Base-by-base conservation (phyloP, 2,797 vertebrate genomes). In the Tauraco hartlaubi region DNA sequence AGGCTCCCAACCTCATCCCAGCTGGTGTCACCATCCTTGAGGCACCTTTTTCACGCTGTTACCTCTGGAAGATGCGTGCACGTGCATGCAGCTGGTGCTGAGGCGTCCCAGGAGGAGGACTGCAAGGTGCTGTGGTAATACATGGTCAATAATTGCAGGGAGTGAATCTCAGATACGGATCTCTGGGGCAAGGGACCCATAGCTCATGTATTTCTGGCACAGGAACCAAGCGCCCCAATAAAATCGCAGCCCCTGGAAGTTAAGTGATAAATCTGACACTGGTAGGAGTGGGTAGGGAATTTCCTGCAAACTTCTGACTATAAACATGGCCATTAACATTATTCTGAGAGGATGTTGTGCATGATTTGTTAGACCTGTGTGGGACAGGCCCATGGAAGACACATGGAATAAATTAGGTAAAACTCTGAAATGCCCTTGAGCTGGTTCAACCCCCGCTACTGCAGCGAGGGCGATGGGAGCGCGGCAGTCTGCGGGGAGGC, bases 211-310 rank as follows among this genome's bases (percentile, higher is more conserved):
- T 69, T 94, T 67, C 62, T 91, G 88, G 48, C 74, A 73, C 4
- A 2, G 22, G 44, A 61, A 54, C n/a, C n/a, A 5, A 62, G 17
- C 20, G 21, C 59, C 64, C 51, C 46, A 55, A 16, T 49, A 49
- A 92, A 94, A 83, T 49, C 49, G 15, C 62, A 73, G 73, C 35
- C 54, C 63, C 75, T 71, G 68, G 13, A 80, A 64, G 35, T 41
- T 63, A 46, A 55, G 22, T 43, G 62, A 48, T 83, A 77, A 77
- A 44, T 54, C 39, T 69, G 58, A 23, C 8, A 2, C 66, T 35
- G 28, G 43, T 46, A 79, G 87, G 58, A 67, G 76, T 55, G 79
- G 61, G 71, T 85, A 94, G 88, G 94, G 89, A 89, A 88, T 84
- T 77, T 92, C 77, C 84, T 91, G 56, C 58, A 43, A 67, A 31